phyloP scores from a whole-genome alignment of 2,888 invertebrate genomes.

The Petrophora chlorosata region DNA sequence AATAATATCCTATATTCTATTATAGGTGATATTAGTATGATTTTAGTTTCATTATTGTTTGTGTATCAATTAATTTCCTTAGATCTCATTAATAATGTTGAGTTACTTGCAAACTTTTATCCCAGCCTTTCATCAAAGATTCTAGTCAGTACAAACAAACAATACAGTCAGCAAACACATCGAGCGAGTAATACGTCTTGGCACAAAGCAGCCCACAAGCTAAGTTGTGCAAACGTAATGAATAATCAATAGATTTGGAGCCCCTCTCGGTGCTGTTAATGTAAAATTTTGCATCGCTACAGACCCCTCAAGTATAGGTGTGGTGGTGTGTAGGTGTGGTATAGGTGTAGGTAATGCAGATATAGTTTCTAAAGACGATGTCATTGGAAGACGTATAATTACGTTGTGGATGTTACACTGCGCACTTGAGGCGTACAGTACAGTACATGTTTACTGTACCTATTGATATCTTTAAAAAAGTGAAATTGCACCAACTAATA shows the following conservation, averaged over 20 bases:
- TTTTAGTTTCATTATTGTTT: too few relatives aligned
- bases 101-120: background rate
- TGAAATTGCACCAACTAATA: too few relatives aligned
- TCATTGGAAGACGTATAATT: too few relatives aligned
- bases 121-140: background rate
- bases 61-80: background rate
- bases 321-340: too few relatives aligned
- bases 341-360: background rate
- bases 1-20: too few relatives aligned
- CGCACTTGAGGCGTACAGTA: too few relatives aligned
- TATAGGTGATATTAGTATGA: too few relatives aligned
- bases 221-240: constrained; percentile 58
- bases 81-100: background rate
- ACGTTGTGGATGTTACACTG: too few relatives aligned
- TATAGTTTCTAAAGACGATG: too few relatives aligned
- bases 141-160: constrained; percentile 23
- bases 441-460: too few relatives aligned
- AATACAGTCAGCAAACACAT: constrained; percentile 22
- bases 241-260: constrained; percentile 63
- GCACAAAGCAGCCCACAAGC: constrained; percentile 41
- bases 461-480: too few relatives aligned
- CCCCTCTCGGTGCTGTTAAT: constrained; percentile 37
- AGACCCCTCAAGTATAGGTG: background rate
- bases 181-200: constrained; percentile 35
- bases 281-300: constrained; percentile 51